Evolutionary conservation across 2,113 vertebrate genomes (phyloP).

Genomic region (Mormyrus lacerda): DNA sequence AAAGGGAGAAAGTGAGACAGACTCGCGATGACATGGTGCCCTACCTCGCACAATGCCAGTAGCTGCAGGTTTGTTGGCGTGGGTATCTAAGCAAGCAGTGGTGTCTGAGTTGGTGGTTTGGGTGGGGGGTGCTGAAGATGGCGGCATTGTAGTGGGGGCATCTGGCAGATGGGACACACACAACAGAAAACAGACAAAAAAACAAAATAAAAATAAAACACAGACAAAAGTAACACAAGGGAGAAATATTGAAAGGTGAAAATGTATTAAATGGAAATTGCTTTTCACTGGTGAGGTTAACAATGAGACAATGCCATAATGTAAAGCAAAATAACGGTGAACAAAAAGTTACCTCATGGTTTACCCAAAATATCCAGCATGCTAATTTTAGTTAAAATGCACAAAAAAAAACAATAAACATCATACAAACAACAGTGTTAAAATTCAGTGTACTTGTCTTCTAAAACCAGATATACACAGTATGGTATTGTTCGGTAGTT

Average conservation of each 20-base stretch:
- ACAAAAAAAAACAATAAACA: not conserved
- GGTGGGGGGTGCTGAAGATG: conserved; percentile 89
- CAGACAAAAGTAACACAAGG: conserved; percentile 23
- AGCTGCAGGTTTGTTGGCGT: conserved; percentile 76
- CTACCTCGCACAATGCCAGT: conserved; percentile 83
- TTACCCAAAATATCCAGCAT: not conserved
- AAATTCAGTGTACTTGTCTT: not conserved
- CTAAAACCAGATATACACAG: not conserved
- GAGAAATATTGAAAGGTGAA: not conserved
- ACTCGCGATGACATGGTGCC: conserved; percentile 53
- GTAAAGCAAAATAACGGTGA: not conserved
- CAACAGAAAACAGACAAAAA: conserved; percentile 59
- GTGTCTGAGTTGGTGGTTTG: conserved; percentile 87
- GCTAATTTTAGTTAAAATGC: not conserved
- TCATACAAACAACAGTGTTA: not conserved
- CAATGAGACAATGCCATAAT: not conserved
- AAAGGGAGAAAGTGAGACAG: not conserved
- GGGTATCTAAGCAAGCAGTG: conserved; percentile 81
- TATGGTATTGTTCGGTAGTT: not conserved
- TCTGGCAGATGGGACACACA: conserved; percentile 83
- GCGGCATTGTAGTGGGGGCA: conserved; percentile 84
- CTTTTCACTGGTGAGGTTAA: not conserved
- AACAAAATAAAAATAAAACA: conserved; percentile 19
- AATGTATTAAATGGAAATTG: not conserved
- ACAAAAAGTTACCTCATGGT: not conserved